These are phyloP conservation scores for Pelecanoides urinatrix DNA, from an alignment of 2,113 vertebrate genomes.

Conservation along the genomic window DNA sequence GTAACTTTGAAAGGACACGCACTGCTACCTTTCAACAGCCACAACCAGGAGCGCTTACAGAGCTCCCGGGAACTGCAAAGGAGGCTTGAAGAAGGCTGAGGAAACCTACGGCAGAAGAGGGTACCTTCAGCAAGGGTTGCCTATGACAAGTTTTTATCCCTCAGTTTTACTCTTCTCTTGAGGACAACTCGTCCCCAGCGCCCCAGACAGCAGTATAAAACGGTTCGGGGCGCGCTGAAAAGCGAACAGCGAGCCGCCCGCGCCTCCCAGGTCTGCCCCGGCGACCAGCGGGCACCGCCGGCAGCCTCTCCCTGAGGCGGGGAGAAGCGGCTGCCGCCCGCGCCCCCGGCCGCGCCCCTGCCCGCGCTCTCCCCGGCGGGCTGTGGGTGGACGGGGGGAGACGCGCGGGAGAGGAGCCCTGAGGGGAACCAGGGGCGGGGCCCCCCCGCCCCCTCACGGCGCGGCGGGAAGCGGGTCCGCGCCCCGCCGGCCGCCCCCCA, in stretches of 20 bases:
- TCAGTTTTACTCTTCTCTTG: fast-evolving
- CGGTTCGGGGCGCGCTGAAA: not conserved
- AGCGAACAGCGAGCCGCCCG: not conserved
- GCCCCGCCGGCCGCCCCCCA: not conserved
- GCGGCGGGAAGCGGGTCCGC: not conserved
- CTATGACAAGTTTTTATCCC: fast-evolving
- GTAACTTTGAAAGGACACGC: not conserved
- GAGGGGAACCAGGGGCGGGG: not conserved
- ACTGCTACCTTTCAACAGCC: fast-evolving
- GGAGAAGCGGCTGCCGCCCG: not conserved
- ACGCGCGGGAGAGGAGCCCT: not conserved
- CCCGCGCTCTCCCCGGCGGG: not conserved
- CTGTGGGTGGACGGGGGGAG: not conserved
- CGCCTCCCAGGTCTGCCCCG: not conserved
- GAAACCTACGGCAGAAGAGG: not conserved
- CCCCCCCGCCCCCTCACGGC: not conserved
- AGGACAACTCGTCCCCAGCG: not conserved
- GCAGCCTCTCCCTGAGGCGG: not conserved
- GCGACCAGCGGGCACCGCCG: not conserved
- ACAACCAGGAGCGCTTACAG: not conserved
- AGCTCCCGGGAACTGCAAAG: not conserved
- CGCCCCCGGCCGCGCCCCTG: not conserved
- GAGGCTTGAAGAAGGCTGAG: not conserved
- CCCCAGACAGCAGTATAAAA: fast-evolving
- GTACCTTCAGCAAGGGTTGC: fast-evolving